Evolutionary conservation across 1,140 invertebrate genomes (phyloP).

Genomic region (Pseudomyrmex pallidus): DNA sequence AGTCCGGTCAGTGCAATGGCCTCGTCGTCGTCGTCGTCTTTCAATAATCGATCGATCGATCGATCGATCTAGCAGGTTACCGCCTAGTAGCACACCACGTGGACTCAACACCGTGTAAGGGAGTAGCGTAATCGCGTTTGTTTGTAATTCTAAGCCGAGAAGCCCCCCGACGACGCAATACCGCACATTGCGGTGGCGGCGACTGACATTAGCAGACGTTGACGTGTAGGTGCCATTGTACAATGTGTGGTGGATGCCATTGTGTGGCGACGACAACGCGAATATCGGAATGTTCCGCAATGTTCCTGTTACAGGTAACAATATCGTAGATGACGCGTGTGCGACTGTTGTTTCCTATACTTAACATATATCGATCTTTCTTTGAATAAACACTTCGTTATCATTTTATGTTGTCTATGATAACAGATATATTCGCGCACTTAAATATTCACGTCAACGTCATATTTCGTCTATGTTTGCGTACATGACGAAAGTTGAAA

Average conservation of each 20-base stretch:
- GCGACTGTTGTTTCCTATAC: slow-evolving; percentile 37
- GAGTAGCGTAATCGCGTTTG: slow-evolving; percentile 79
- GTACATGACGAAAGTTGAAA: not conserved
- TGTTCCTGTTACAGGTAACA: slow-evolving; percentile 6
- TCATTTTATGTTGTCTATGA: not conserved
- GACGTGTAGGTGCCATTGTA: slow-evolving; percentile 54
- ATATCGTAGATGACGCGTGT: not conserved
- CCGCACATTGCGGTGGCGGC: slow-evolving; percentile 65
- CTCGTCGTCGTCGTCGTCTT: not conserved
- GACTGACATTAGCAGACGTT: slow-evolving; percentile 58
- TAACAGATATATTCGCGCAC: too few relatives aligned
- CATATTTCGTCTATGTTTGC: not conserved
- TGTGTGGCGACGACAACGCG: slow-evolving; percentile 50
- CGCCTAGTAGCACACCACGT: slow-evolving; percentile 29
- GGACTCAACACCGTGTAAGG: slow-evolving; percentile 50
- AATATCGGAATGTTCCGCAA: slow-evolving; percentile 60
- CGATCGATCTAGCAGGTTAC: slow-evolving; percentile 58
- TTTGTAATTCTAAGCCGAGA: slow-evolving; percentile 81
- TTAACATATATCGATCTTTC: not conserved
- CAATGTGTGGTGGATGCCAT: slow-evolving; percentile 60
- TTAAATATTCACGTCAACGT: not conserved
- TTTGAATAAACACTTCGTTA: not conserved
- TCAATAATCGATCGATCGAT: slow-evolving; percentile 11
- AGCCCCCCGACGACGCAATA: slow-evolving; percentile 70
- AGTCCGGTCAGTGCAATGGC: not conserved